These are phyloP conservation scores for Pyrrhia umbra DNA, from an alignment of 2,888 invertebrate species.

Conservation along the genomic window DNA sequence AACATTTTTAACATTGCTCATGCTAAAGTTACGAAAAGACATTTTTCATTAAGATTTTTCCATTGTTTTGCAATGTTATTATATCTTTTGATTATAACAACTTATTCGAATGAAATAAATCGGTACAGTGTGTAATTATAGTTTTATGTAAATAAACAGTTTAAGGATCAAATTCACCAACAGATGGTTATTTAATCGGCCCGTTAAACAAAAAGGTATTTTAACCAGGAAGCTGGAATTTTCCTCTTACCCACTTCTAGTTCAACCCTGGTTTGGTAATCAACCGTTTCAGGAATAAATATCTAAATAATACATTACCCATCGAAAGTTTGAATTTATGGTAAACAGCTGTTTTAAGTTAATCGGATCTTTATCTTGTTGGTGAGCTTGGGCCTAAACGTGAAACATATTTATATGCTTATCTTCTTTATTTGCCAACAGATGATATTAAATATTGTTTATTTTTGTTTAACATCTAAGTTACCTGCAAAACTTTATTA, in stretches of 20 bases:
- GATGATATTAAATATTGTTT: slow-evolving; percentile 22
- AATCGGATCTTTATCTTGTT: too few relatives aligned
- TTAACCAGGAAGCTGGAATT: too few relatives aligned
- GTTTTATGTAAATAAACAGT: slow-evolving; percentile 22
- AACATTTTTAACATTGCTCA: slow-evolving; percentile 44
- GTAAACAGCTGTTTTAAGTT: too few relatives aligned
- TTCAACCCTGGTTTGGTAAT: too few relatives aligned
- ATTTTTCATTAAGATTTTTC: slow-evolving; percentile 34
- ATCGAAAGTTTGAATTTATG: too few relatives aligned
- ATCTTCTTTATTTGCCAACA: slow-evolving; percentile 30
- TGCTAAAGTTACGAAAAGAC: slow-evolving; percentile 59
- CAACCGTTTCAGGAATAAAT: too few relatives aligned
- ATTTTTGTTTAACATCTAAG: slow-evolving; percentile 19
- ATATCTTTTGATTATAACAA: slow-evolving; percentile 2
- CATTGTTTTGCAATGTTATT: slow-evolving; percentile 9
- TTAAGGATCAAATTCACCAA: too few relatives aligned
- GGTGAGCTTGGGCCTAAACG: slow-evolving; percentile 3
- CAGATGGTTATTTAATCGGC: too few relatives aligned
- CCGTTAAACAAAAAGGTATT: too few relatives aligned
- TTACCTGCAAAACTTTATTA: slow-evolving; percentile 7
- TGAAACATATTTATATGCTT: slow-evolving; percentile 21
- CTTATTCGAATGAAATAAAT: slow-evolving; percentile 4
- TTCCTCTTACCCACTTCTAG: too few relatives aligned
- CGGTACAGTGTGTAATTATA: neutral
- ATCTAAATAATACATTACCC: too few relatives aligned